Percentiles rank a stretch among this genome's conserved stretches.
These are phyloP conservation scores for Lasioglossum oenotherae DNA, from an alignment of 2,888 invertebrate genomes.

Conservation along the genomic window DNA sequence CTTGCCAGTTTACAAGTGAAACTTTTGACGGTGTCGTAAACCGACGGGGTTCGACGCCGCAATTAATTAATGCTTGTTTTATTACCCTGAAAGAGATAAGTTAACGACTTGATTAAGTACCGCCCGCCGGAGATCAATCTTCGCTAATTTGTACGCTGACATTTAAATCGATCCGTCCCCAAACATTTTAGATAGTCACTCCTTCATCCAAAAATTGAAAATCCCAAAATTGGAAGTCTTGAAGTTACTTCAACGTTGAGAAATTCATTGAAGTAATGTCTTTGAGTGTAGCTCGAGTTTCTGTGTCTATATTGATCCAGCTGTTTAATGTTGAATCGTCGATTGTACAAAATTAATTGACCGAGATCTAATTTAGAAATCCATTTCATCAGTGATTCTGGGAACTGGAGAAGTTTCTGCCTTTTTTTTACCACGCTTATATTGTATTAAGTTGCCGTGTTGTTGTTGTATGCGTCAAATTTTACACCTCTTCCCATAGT, in stretches of 20 bases:
- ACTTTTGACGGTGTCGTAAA: conserved; percentile 18
- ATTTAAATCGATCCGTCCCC: neutral
- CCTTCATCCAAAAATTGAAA: neutral
- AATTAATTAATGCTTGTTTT: conserved; percentile 15
- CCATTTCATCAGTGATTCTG: no score
- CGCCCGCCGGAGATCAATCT: neutral
- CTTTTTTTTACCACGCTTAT: no score
- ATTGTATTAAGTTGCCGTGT: no score
- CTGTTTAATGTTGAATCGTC: neutral
- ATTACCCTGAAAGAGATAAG: neutral
- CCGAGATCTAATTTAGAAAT: no score
- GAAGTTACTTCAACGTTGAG: no score
- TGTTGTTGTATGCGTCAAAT: no score
- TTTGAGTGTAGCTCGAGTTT: neutral
- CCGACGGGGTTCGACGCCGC: neutral
- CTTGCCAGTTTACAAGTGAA: conserved; percentile 21
- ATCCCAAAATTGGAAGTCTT: no score
- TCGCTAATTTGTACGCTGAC: neutral
- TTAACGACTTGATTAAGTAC: neutral
- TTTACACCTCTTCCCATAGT: no score
- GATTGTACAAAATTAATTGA: no score
- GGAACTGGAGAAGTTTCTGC: no score
- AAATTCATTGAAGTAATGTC: neutral
- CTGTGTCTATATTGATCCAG: neutral
- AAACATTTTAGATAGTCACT: neutral